Evolutionary conservation across 2,888 invertebrate genomes (phyloP).

Genomic region (Meiosimyza platycephala): DNA sequence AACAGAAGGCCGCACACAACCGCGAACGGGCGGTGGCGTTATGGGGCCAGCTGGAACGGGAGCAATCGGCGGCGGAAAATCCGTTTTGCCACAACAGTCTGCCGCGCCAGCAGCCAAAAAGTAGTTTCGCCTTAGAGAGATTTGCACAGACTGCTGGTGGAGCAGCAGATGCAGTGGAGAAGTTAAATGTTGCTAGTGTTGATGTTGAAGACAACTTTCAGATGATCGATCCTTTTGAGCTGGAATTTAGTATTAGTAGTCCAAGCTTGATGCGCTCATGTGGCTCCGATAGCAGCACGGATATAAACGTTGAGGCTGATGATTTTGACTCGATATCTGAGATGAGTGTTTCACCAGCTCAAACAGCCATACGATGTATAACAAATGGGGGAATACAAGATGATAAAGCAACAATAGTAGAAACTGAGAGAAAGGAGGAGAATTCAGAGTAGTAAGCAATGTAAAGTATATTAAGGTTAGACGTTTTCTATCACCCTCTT

Average conservation of each 20-base stretch:
- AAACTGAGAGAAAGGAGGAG: constrained; percentile 25
- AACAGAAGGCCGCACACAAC: constrained; percentile 62
- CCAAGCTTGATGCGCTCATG: constrained; percentile 65
- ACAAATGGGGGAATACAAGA: constrained; percentile 23
- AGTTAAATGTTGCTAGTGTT: no score
- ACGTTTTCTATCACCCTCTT: neutral
- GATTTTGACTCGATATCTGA: constrained; percentile 51
- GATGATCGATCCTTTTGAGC: constrained; percentile 56
- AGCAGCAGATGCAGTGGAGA: constrained; percentile 4
- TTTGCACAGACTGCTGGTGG: constrained; percentile 35
- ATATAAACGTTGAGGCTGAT: constrained; percentile 8
- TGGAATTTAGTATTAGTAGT: constrained; percentile 66
- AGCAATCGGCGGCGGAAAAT: constrained; percentile 56
- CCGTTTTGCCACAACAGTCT: constrained; percentile 66
- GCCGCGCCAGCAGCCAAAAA: constrained; percentile 65
- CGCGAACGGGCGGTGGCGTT: constrained; percentile 65
- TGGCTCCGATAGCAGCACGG: constrained; percentile 50
- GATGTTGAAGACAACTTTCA: constrained; percentile 33
- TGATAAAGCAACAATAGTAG: constrained; percentile 39
- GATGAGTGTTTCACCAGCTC: constrained; percentile 59
- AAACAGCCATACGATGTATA: constrained; percentile 59
- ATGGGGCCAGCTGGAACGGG: constrained; percentile 62
- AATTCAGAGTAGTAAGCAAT: constrained; percentile 6
- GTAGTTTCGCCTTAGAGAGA: constrained; percentile 51
- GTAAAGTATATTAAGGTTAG: neutral